phyloP scores from a whole-genome alignment of 2,113 vertebrate genomes.

The Brachyhypopomus occidentalis region DNA sequence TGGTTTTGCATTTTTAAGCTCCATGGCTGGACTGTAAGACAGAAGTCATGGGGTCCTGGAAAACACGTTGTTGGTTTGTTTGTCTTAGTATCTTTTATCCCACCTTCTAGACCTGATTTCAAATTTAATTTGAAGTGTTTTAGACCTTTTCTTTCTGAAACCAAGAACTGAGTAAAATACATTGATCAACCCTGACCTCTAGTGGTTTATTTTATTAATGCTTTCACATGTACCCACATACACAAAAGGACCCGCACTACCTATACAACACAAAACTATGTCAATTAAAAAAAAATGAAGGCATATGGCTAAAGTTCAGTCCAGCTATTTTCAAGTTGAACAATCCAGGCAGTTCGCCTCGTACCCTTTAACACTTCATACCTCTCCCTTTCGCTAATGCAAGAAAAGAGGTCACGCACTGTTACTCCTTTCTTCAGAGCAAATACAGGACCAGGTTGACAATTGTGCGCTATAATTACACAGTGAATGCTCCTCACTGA shows the following conservation, averaged over 20 bases:
- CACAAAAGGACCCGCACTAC: conserved; percentile 3
- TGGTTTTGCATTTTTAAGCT: conserved; percentile 42
- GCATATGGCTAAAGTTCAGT: too few species aligned
- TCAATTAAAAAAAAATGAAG: too few species aligned
- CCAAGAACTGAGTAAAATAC: neutral
- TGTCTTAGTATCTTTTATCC: neutral
- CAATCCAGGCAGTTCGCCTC: neutral
- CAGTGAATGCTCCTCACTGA: conserved; percentile 9
- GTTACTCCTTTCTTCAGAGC: neutral
- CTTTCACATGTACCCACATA: neutral
- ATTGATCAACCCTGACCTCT: conserved; percentile 70
- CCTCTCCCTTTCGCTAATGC: conserved; percentile 3
- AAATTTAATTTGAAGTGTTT: conserved; percentile 9
- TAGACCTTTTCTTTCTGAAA: neutral
- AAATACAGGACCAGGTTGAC: neutral
- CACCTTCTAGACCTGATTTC: neutral
- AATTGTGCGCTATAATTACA: neutral
- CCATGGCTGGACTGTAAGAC: conserved; percentile 21
- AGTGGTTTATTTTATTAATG: conserved; percentile 59
- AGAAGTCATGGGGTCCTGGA: conserved; percentile 32
- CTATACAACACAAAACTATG: neutral
- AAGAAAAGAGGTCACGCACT: neutral
- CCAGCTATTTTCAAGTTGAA: neutral
- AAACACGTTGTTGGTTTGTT: neutral
- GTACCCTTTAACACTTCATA: neutral